Base-by-base conservation (phyloP, 2,113 vertebrate species). In the Lamprotornis superbus region DNA sequence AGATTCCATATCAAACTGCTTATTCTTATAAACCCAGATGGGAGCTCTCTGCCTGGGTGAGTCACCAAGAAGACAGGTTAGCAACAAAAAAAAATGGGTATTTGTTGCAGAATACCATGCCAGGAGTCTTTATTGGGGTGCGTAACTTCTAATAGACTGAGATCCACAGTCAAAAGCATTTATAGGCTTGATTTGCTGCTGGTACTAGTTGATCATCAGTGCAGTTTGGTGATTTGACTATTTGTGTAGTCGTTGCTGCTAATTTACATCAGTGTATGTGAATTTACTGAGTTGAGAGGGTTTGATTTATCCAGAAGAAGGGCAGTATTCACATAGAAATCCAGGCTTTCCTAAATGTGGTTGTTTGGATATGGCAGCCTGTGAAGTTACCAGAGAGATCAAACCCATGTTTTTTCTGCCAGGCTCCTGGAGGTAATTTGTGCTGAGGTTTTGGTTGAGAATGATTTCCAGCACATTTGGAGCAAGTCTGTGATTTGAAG, bases 1-100 rank as follows among this genome's bases (percentile, higher is more conserved):
- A 97, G 97, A 97, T 95, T 95, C 96, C 86, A 95, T 97, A 96
- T 94, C 76, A 93, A 94, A 87, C 91, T 83, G 60, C 97, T 97
- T 96, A 95, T 95, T 85, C 84, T 92, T 76, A 95, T 95, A 95
- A 94, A 97, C 55, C 77, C 75, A 87, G 59, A 67, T 15, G 52
- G 95, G 64, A 78, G 50, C 25, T 71, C 46, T 93, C 82, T 84
- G 78, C 74, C 93, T 87, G 75, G 57, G 81, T 24, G 83, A 92
- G 49, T 70, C 91, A 95, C 67, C 49, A 76, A 83, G 56, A 92
- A 87, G 47, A 60, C 74, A 95, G 81, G 94, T 96, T 97, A 97
- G 95, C 87, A 94, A 92, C 2, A 16, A 61, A 79, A 16, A 61
- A 79, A 76, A 93, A 69, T 11, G 83, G 69, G 37, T 64, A 64